phyloP scores from a whole-genome alignment of 2,888 invertebrate species.

The Clistopyga incitator region DNA sequence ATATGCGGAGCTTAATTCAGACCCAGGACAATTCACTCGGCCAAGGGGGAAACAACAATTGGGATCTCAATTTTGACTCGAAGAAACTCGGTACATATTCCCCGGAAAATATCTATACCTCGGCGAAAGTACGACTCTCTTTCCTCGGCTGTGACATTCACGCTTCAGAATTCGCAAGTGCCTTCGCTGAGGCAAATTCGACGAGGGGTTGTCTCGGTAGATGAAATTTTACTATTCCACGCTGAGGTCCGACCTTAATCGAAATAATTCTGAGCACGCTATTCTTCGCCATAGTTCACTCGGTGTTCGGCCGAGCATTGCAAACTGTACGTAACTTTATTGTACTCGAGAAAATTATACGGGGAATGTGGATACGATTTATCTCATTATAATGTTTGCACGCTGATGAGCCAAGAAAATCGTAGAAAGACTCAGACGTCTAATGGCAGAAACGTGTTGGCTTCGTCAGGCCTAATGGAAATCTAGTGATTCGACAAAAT shows the following conservation, averaged over 20 bases:
- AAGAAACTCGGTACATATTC: slow-evolving; percentile 21
- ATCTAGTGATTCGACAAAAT: slow-evolving; percentile 1
- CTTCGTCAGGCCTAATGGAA: slow-evolving; percentile 8
- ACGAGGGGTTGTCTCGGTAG: slow-evolving; percentile 4
- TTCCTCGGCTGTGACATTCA: slow-evolving; percentile 17
- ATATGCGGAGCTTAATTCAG: slow-evolving; percentile 48
- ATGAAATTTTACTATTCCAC: slow-evolving; percentile 57
- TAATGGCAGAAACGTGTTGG: slow-evolving; percentile 37
- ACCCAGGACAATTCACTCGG: slow-evolving; percentile 44
- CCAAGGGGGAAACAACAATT: slow-evolving; percentile 49
- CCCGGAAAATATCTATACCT: not conserved
- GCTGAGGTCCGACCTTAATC: slow-evolving; percentile 50
- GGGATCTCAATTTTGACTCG: slow-evolving; percentile 20
- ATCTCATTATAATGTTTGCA: not conserved
- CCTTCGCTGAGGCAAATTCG: slow-evolving; percentile 10
- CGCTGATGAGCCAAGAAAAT: not conserved
- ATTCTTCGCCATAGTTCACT: slow-evolving; percentile 21
- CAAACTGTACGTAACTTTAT: not conserved
- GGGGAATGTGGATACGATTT: slow-evolving; percentile 50
- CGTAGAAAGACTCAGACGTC: slow-evolving; percentile 2
- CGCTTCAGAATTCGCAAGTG: slow-evolving; percentile 25
- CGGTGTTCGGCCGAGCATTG: slow-evolving; percentile 3
- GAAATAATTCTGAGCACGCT: slow-evolving; percentile 44
- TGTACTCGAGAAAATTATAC: slow-evolving; percentile 21
- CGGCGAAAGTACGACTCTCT: slow-evolving; percentile 6